These are phyloP conservation scores for Hoplostethus atlanticus DNA, from an alignment of 2,797 vertebrate genomes.

Conservation along the genomic window DNA sequence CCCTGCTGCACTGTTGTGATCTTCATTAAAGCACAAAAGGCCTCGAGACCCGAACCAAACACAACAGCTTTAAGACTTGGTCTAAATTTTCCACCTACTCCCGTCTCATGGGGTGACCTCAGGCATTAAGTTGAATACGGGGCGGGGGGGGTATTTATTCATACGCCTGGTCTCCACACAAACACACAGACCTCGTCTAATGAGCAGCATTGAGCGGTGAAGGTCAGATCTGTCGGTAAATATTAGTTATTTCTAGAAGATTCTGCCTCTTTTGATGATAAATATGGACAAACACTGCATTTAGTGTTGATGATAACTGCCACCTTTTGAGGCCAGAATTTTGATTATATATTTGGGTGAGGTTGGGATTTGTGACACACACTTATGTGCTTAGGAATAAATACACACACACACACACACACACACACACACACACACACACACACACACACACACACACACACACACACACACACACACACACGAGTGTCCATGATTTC, in stretches of 20 bases:
- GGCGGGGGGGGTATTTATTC: constrained; percentile 20
- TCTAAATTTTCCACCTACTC: neutral
- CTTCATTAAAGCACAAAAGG: no score
- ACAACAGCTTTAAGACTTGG: no score
- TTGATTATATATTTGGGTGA: neutral
- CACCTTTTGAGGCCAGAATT: neutral
- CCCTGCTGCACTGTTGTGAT: no score
- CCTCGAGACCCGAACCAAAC: no score
- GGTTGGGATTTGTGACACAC: neutral
- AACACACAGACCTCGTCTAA: constrained; percentile 25
- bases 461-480: neutral
- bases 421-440: neutral
- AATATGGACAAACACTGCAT: neutral
- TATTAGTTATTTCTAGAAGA: constrained; percentile 17
- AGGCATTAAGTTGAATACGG: neutral
- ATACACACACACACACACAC: neutral
- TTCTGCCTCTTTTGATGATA: constrained; percentile 14
- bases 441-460: neutral
- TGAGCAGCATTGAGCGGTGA: constrained; percentile 34
- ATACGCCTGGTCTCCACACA: neutral
- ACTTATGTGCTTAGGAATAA: no score
- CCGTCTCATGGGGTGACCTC: neutral
- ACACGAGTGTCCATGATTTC: no score
- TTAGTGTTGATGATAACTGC: constrained; percentile 15
- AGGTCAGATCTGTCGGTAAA: constrained; percentile 46